Percentiles rank a stretch among this genome's conserved stretches.
These are phyloP conservation scores for Drosophila teissieri DNA, from an alignment of 1,140 invertebrate genomes.

Conservation along the genomic window DNA sequence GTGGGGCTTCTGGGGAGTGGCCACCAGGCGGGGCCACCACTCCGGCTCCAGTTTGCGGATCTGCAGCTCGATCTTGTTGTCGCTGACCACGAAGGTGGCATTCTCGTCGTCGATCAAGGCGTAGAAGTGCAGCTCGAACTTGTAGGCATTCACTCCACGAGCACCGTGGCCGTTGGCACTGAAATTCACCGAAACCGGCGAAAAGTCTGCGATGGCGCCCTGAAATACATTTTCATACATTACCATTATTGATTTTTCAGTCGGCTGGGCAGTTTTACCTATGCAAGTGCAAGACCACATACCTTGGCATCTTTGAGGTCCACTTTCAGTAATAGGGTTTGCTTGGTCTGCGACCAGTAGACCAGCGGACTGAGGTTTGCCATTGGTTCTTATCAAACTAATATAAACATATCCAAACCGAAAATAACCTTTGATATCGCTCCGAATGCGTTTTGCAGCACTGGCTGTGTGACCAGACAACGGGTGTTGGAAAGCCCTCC, in stretches of 20 bases:
- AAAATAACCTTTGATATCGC: slow-evolving; percentile 2
- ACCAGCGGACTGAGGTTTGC: slow-evolving; percentile 91
- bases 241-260: slow-evolving; percentile 68
- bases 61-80: slow-evolving; percentile 91
- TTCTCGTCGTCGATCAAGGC: slow-evolving; percentile 89
- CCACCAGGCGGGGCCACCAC: slow-evolving; percentile 93
- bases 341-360: slow-evolving; percentile 96
- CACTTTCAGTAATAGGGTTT: slow-evolving; percentile 90
- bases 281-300: neutral
- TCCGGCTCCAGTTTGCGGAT: slow-evolving; percentile 89
- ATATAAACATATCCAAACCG: slow-evolving; percentile 22
- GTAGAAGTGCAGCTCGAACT: slow-evolving; percentile 90
- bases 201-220: slow-evolving; percentile 84
- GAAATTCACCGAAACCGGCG: slow-evolving; percentile 87
- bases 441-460: neutral
- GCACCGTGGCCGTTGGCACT: slow-evolving; percentile 89
- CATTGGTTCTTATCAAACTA: slow-evolving; percentile 16
- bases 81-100: slow-evolving; percentile 86
- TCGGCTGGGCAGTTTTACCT: neutral
- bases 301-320: slow-evolving; percentile 91
- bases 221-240: slow-evolving; percentile 19
- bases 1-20: slow-evolving; percentile 91
- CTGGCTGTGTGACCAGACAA: neutral
- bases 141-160: slow-evolving; percentile 89
- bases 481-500: neutral